Base-by-base conservation (phyloP, 2,113 vertebrate genomes). In the Spermophilus dauricus region DNA sequence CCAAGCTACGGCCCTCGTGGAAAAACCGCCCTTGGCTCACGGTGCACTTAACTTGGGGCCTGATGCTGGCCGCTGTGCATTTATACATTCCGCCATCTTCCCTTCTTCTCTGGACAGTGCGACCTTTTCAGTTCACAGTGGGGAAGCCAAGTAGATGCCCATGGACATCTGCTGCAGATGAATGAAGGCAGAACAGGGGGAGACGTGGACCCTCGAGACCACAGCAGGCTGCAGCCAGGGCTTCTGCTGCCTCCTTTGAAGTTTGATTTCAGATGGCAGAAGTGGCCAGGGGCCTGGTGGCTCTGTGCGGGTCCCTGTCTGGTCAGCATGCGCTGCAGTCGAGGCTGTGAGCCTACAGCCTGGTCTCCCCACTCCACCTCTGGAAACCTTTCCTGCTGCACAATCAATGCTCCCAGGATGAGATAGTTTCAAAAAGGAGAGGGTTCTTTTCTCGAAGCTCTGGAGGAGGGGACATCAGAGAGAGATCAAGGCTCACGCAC, bases 141-240 rank as follows among this genome's bases (percentile, higher is more conserved):
- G 16, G 80, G 65, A 53, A 61, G 42, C 34, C 42, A 37, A 61
- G 34, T 3, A 30, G 67, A 61, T 48, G 32, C 4, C 42, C 28
- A 13, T 18, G 65, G 45, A 14, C 45, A 26, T 34, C 1, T 11
- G 10, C 22, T 18, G 8, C 32, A 32, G 17, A 26, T 69, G 42
- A 32, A 11, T 6, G 67, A 70, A 24, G 7, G n/a, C 28, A 37
- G n/a, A 51, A 37, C 0, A 7, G 20, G 0, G 0, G 4, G 6
- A 4, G 63, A 32, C 1, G 5, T 24, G 56, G 30, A 1, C 39
- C 12, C 28, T 53, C n/a, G n/a, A 77, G n/a, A 28, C 63, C 11
- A 26, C 26, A 45, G 75, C 67, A 34, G 39, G 69, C n/a, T 0
- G 24, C 34, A 8, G 37, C 13, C 26, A 32, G 51, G 14, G 5